Evolutionary conservation across 1,140 invertebrate species (phyloP), one percentile per base, ranked within the genome.

Genomic region (Listronotus oregonensis): DNA sequence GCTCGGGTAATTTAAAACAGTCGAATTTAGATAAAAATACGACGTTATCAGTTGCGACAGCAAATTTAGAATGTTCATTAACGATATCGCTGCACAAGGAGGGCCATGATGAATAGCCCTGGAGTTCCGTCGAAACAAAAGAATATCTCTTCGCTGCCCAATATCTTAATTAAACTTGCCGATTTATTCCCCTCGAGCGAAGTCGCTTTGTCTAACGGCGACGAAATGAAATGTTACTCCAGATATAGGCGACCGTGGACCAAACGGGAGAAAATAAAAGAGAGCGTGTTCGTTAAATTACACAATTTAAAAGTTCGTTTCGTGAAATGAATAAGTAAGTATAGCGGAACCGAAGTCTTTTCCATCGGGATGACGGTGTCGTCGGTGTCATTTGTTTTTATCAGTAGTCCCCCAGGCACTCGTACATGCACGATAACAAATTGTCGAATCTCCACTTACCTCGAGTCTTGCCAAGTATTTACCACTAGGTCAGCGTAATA

Each of bases 121-220:
- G 62, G 52, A 62, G 68, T 71, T 69, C 66, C 68, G 71, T 64
- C 69, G 73, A 76, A 75, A 77, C 74, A 77, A 76, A 77, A 77
- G 74, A 77, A 75, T 75, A 75, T 76, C 74, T 75, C 74, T 68
- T 72, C 70, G 70, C 71, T 71, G 75, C 68, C 75, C 76, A 77
- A 77, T 78, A 78, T 78, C 76, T 78, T 78, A 78, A 78, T 78
- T 78, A 78, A 78, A 78, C 63, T 77, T 72, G 73, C 74, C 75
- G 73, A 78, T 78, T 78, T 77, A 77, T 78, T 77, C 52, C 47
- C 64, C 57, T 57, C 66, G 58, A 60, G 58, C 59, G 59, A 62
- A 63, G 64, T 61, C 64, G 66, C 70, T 73, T 72, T 73, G 68
- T 73, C 70, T 73, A 73, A 73, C 70, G 66, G 68, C 68, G 72